Conservation (phyloP, 2,797 vertebrate genomes). For the Oceanodroma leucorhoa region DNA sequence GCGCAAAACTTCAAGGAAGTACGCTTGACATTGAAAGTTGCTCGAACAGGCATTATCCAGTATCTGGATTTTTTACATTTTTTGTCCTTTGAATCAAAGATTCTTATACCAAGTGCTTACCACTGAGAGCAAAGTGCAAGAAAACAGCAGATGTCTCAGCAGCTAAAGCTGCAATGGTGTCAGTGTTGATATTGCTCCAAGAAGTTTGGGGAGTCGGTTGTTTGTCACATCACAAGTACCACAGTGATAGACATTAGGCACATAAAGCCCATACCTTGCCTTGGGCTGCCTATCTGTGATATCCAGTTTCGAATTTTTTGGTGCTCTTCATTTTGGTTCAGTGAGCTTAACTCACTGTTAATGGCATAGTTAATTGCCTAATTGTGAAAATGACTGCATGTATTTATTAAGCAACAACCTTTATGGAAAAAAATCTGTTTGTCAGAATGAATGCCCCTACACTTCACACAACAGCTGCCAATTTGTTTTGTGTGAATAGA, state of each 20-base stretch:
- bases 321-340: not conserved
- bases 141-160: not conserved
- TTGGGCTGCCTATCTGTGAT: not conserved
- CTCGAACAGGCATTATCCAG: not conserved
- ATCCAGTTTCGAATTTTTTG: not conserved
- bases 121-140: not conserved
- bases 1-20: not conserved
- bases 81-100: not conserved
- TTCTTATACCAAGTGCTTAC: not conserved
- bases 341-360: not conserved
- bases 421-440: not conserved
- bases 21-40: not conserved
- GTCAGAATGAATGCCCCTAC: not conserved
- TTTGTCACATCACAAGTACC: not conserved
- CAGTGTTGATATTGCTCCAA: not conserved
- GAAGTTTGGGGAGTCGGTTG: not conserved
- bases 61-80: rapidly evolving
- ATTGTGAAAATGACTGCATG: not conserved
- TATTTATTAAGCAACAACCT: not conserved
- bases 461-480: not conserved
- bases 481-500: not conserved
- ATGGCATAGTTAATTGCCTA: constrained; percentile 1
- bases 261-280: not conserved
- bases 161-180: not conserved
- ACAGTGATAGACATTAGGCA: not conserved